Base-by-base conservation (phyloP, 2,113 vertebrate species). In the Centrocercus urophasianus region DNA sequence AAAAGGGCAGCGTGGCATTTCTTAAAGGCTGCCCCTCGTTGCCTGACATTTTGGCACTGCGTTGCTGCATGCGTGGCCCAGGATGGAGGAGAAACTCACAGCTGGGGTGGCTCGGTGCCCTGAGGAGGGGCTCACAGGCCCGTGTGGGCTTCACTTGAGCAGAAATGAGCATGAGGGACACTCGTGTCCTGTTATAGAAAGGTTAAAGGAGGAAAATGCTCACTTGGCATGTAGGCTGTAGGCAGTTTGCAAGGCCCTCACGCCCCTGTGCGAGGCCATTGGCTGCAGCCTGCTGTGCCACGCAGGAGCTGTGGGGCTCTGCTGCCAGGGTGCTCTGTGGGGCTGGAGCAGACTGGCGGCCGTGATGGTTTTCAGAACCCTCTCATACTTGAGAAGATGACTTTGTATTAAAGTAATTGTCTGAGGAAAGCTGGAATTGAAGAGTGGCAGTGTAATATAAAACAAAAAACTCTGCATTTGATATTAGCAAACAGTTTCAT, bases 1-100 rank as follows among this genome's bases (percentile, higher is more conserved):
- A 88, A 95, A 90, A 95, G 86, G 93, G 67, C 93, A 94, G 48
- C 16, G 4, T 93, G 90, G 76, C 86, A 65, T 96, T 96, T 96
- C 90, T 95, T 94, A 83, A 86, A 82, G 74, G 54, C 76, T 76
- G 52, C 48, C 61, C 42, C n/a, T 89, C 8, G 4, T 59, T 79
- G 75, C 60, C 84, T 95, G 90, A 91, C 83, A 87, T 92, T 94
- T 88, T 76, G 32, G 79, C 57, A 12, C 78, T 45, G 3, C 2
- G 1, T 48, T 6, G 60, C 67, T 83, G 52, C n/a, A 67, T 79
- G 78, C 0, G 0, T 30, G 28, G 27, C 36, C 40, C 78, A 43
- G 64, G 32, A 77, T 17, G 2, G 10, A 15, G 48, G 45, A 86
- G 42, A 28, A 52, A 54, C 2, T 12, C 0, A 2, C 25, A 63